Percentiles rank a stretch among this genome's conserved stretches.
These are phyloP conservation scores for Seriola rivoliana DNA, from an alignment of 2,113 vertebrate species.

Conservation along the genomic window DNA sequence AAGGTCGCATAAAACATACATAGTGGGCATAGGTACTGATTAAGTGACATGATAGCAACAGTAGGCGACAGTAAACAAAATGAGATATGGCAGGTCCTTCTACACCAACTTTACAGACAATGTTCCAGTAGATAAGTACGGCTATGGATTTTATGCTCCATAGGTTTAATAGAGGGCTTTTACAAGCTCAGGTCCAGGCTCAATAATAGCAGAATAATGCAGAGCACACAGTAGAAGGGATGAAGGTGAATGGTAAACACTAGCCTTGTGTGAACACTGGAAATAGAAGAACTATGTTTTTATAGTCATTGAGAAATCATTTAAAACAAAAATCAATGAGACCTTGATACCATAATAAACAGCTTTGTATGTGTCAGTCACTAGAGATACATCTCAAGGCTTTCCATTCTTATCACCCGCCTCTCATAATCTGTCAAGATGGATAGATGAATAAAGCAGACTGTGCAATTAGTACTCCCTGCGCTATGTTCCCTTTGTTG, in stretches of 20 bases:
- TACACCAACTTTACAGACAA: constrained; percentile 35
- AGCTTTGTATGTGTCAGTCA: constrained; percentile 40
- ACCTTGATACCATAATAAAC: constrained; percentile 47
- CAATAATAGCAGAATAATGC: constrained; percentile 55
- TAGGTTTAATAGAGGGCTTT: constrained; percentile 60
- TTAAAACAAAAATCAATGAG: constrained; percentile 53
- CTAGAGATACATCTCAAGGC: constrained; percentile 25
- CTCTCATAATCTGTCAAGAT: neutral
- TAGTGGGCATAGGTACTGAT: constrained; percentile 57
- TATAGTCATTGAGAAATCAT: constrained; percentile 43
- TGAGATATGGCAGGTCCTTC: constrained; percentile 34
- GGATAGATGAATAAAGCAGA: constrained; percentile 31
- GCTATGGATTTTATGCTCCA: constrained; percentile 59
- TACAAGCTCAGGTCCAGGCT: constrained; percentile 61
- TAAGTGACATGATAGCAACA: constrained; percentile 63
- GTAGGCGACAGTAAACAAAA: constrained; percentile 56
- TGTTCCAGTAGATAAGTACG: constrained; percentile 57
- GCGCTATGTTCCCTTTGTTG: constrained; percentile 14
- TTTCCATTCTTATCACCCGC: constrained; percentile 32
- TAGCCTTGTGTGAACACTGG: constrained; percentile 40
- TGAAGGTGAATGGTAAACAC: constrained; percentile 54
- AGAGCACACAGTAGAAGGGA: constrained; percentile 53
- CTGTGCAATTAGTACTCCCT: constrained; percentile 30
- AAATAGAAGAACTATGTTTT: constrained; percentile 46
- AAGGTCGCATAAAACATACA: constrained; percentile 50